Evolutionary conservation across 2,888 invertebrate species (phyloP).

Genomic region (Strigamia maritima): DNA sequence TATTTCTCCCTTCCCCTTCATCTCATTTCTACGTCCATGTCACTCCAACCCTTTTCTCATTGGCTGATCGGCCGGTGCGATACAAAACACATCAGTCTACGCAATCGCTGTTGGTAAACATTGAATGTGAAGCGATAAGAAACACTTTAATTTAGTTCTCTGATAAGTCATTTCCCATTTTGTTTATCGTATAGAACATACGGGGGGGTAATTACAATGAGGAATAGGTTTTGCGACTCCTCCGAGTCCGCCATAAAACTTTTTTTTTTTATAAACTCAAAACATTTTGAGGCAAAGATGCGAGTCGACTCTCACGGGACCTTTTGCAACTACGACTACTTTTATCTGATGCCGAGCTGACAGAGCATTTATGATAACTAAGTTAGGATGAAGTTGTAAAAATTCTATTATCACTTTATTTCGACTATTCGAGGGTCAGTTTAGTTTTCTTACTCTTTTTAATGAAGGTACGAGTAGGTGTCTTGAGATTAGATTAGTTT

Average conservation of each 20-base stretch:
- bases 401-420: neutral
- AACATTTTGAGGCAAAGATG: slow-evolving; percentile 36
- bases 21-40: neutral
- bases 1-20: neutral
- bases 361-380: slow-evolving; percentile 20
- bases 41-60: slow-evolving; percentile 12
- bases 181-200: slow-evolving; percentile 38
- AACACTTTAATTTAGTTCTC: slow-evolving; percentile 37
- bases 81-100: slow-evolving; percentile 25
- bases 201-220: slow-evolving; percentile 39
- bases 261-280: slow-evolving; percentile 38
- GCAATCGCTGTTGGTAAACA: slow-evolving; percentile 27
- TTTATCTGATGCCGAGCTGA: slow-evolving; percentile 2
- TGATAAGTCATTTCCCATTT: slow-evolving; percentile 40
- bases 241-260: slow-evolving; percentile 37
- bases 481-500: too few species aligned
- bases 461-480: neutral
- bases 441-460: neutral
- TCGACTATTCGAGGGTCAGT: neutral
- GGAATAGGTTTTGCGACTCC: slow-evolving; percentile 39
- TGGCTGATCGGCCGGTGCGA: slow-evolving; percentile 11
- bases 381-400: slow-evolving; percentile 8
- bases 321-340: slow-evolving; percentile 16
- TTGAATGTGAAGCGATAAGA: slow-evolving; percentile 36
- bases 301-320: slow-evolving; percentile 3